phyloP scores from a whole-genome alignment of 2,113 vertebrate species.

The Pantherophis guttatus region DNA sequence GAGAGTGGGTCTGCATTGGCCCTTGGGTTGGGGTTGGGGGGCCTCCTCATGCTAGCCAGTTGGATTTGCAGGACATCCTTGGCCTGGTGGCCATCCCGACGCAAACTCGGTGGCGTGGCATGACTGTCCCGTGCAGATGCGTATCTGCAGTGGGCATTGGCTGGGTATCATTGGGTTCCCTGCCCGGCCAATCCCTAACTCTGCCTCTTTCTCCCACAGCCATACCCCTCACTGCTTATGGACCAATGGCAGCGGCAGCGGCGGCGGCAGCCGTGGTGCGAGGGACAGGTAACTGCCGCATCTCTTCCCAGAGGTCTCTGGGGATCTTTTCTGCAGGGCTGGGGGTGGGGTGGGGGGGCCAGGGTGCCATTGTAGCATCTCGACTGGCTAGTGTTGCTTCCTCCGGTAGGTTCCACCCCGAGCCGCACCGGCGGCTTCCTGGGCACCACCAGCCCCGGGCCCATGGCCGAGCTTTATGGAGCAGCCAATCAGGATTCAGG shows the following conservation, averaged over 20 bases:
- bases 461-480: constrained; percentile 96
- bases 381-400: constrained; percentile 65
- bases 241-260: constrained; percentile 93
- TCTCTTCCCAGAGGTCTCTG: accelerated
- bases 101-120: not conserved
- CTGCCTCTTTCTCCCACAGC: constrained; percentile 72
- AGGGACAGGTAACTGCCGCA: constrained; percentile 77
- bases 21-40: not conserved
- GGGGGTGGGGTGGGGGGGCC: constrained; percentile 11
- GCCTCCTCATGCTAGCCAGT: not conserved
- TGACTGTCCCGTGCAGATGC: not conserved
- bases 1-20: not conserved
- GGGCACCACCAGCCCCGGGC: constrained; percentile 95
- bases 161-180: not conserved
- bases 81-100: not conserved
- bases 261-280: constrained; percentile 91
- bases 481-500: constrained; percentile 94
- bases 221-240: constrained; percentile 95
- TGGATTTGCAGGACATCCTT: not conserved
- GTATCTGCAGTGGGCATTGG: not conserved
- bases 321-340: accelerated
- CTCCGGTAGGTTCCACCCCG: constrained; percentile 85
- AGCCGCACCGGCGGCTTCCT: constrained; percentile 95
- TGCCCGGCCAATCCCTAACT: not conserved
- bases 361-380: constrained; percentile 46